A percentile compares a stretch with the other conserved stretches of the same genome.
Conservation (phyloP, 1,140 invertebrate genomes). For the Heliothis virescens region DNA sequence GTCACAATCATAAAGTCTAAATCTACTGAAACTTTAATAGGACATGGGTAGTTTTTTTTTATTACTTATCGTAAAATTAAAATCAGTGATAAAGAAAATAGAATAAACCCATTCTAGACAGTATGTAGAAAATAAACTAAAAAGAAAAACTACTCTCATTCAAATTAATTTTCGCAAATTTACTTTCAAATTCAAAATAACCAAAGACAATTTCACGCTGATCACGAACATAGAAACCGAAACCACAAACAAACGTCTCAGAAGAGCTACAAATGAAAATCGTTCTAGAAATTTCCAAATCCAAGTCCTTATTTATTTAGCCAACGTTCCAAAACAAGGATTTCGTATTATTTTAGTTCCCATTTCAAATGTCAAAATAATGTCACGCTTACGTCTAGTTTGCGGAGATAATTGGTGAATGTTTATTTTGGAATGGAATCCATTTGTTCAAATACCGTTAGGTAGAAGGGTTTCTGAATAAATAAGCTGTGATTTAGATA, state of each 20-base stretch:
- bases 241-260: slow-evolving; percentile 20
- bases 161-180: neutral
- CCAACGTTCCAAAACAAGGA: neutral
- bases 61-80: too few species aligned
- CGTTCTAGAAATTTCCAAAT: slow-evolving; percentile 2
- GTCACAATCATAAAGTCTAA: too few species aligned
- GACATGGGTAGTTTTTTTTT: too few species aligned
- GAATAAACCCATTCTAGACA: too few species aligned
- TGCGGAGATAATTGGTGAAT: slow-evolving; percentile 51
- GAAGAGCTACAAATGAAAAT: slow-evolving; percentile 16
- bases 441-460: slow-evolving; percentile 28
- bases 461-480: slow-evolving; percentile 36
- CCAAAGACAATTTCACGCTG: slow-evolving; percentile 23
- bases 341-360: slow-evolving; percentile 24
- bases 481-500: slow-evolving; percentile 27
- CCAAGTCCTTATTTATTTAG: slow-evolving; percentile 39
- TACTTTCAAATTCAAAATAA: slow-evolving; percentile 8
- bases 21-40: too few species aligned
- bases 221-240: slow-evolving; percentile 19
- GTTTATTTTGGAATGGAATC: slow-evolving; percentile 48
- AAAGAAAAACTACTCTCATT: too few species aligned
- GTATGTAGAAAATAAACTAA: too few species aligned
- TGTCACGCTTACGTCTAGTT: slow-evolving; percentile 44
- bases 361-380: slow-evolving; percentile 52
- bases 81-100: too few species aligned